These are phyloP conservation scores for Zaprionus tsacasi DNA, from an alignment of 1,140 invertebrate genomes.

Conservation along the genomic window DNA sequence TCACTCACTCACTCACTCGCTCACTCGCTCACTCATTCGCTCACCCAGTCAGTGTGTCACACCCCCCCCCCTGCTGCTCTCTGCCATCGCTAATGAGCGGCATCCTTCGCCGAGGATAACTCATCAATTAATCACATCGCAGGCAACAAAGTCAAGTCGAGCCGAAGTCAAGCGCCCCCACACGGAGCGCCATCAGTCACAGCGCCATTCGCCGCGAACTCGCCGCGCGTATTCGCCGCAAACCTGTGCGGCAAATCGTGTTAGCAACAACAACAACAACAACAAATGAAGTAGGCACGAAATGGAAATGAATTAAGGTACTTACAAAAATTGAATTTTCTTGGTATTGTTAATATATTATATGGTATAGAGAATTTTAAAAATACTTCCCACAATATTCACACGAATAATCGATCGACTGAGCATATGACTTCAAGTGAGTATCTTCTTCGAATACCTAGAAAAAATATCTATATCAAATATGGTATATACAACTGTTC, in stretches of 20 bases:
- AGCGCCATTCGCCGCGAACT: neutral
- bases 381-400: too few relatives aligned
- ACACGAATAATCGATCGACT: too few relatives aligned
- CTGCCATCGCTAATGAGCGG: constrained; percentile 44
- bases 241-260: neutral
- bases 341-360: too few relatives aligned
- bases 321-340: neutral
- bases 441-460: too few relatives aligned
- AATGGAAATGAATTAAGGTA: neutral
- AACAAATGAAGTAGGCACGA: neutral
- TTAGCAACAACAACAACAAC: neutral
- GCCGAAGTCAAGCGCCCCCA: constrained; percentile 24
- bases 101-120: constrained; percentile 28
- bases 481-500: too few relatives aligned
- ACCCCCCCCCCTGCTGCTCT: neutral
- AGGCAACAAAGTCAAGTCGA: constrained; percentile 35
- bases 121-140: constrained; percentile 51
- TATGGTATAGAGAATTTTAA: too few relatives aligned
- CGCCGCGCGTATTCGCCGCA: neutral
- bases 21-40: neutral
- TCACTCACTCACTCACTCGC: neutral
- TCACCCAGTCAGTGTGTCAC: neutral
- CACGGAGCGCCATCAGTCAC: constrained; percentile 26
- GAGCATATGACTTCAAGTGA: too few relatives aligned
- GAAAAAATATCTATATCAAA: too few relatives aligned